phyloP scores from a whole-genome alignment of 2,797 vertebrate genomes.

The Naso thynnoides region DNA sequence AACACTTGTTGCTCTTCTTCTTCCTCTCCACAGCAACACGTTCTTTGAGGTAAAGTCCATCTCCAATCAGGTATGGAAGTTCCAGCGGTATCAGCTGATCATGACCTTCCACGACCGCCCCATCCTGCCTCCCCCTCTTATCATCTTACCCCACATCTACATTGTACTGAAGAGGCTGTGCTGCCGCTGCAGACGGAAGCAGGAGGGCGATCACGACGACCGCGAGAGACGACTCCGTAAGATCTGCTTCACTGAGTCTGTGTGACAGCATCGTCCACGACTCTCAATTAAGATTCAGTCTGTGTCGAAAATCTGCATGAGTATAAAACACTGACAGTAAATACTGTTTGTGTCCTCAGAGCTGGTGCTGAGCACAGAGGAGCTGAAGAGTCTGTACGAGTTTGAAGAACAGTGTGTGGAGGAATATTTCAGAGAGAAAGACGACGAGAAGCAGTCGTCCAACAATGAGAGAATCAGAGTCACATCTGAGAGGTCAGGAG shows the following conservation, averaged over 20 bases:
- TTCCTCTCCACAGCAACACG: slow-evolving; percentile 88
- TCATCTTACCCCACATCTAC: slow-evolving; percentile 93
- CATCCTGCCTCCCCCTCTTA: slow-evolving; percentile 94
- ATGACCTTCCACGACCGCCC: slow-evolving; percentile 98
- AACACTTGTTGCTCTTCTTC: too few species aligned
- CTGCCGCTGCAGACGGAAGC: slow-evolving; percentile 83
- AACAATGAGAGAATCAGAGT: slow-evolving; percentile 94
- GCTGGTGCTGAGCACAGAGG: slow-evolving; percentile 91
- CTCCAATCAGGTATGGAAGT: slow-evolving; percentile 99
- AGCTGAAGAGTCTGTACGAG: slow-evolving; percentile 93
- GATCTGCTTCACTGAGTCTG: slow-evolving; percentile 26
- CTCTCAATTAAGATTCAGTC: not conserved
- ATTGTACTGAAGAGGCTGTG: slow-evolving; percentile 88
- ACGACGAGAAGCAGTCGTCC: slow-evolving; percentile 93
- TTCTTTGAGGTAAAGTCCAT: slow-evolving; percentile 99
- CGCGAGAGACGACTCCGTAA: slow-evolving; percentile 92
- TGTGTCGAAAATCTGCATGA: not conserved
- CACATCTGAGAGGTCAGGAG: slow-evolving; percentile 90
- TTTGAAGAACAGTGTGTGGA: slow-evolving; percentile 97
- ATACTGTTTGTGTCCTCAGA: slow-evolving; percentile 78
- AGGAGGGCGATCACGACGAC: slow-evolving; percentile 90
- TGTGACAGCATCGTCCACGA: not conserved
- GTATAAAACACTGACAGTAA: not conserved
- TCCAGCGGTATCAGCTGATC: slow-evolving; percentile 97
- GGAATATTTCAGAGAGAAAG: slow-evolving; percentile 95